phyloP scores from a whole-genome alignment of 2,888 invertebrate genomes.

The Drosophila emarginata region DNA sequence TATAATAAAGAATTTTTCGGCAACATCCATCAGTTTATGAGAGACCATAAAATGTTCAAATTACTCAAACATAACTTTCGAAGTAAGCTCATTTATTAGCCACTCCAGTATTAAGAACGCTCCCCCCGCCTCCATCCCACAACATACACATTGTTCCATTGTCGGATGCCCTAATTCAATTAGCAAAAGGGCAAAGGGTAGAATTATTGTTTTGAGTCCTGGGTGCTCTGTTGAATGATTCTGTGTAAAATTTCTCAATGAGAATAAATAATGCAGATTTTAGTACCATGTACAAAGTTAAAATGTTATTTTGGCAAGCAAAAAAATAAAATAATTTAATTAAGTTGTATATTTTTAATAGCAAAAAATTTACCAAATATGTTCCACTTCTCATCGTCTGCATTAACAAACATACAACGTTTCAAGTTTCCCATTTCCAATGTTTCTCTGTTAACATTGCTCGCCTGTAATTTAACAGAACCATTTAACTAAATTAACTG shows the following conservation, averaged over 20 bases:
- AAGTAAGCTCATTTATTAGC: not conserved
- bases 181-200: not conserved
- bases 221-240: not conserved
- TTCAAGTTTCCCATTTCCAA: too few relatives aligned
- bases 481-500: too few relatives aligned
- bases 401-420: too few relatives aligned
- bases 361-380: too few relatives aligned
- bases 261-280: not conserved
- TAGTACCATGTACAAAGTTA: not conserved
- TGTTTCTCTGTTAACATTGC: too few relatives aligned
- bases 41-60: not conserved
- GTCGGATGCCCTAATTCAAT: not conserved
- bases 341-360: too few relatives aligned
- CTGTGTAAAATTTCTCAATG: not conserved
- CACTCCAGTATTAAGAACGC: not conserved
- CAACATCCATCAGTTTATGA: constrained; percentile 1
- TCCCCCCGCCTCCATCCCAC: not conserved
- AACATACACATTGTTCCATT: not conserved
- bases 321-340: not conserved
- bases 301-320: not conserved
- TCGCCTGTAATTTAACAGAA: too few relatives aligned
- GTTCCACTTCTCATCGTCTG: too few relatives aligned
- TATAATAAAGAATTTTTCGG: not conserved
- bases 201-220: not conserved
- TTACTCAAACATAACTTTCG: constrained; percentile 3